Evolutionary conservation across 2,888 invertebrate species (phyloP).

Genomic region (Aethes cnicana): DNA sequence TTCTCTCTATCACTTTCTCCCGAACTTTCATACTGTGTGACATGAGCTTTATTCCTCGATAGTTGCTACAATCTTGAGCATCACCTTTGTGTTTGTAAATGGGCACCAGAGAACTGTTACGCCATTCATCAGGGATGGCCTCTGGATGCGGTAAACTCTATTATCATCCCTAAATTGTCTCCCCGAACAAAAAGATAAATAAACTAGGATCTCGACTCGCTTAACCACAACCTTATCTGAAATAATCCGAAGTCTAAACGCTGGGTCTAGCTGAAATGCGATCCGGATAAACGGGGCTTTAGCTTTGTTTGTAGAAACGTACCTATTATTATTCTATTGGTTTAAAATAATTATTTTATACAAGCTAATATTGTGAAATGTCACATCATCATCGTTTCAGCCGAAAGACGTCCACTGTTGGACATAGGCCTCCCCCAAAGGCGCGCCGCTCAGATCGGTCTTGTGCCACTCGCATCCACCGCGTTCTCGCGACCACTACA

Average conservation of each 20-base stretch:
- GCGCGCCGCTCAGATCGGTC: too few species aligned
- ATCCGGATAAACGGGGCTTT: conserved; percentile 15
- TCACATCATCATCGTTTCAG: too few species aligned
- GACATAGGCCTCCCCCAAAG: too few species aligned
- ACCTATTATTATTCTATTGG: too few species aligned
- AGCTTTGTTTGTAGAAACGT: conserved; percentile 13
- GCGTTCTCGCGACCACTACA: too few species aligned
- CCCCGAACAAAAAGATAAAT: conserved; percentile 31
- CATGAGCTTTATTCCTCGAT: conserved; percentile 9
- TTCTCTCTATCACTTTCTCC: conserved; percentile 1
- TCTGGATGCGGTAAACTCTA: too few species aligned
- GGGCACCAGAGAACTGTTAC: background rate
- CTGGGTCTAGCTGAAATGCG: conserved; percentile 29
- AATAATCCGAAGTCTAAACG: conserved; percentile 32
- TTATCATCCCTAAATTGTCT: conserved; percentile 36
- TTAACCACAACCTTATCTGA: conserved; percentile 33
- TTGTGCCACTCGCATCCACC: too few species aligned
- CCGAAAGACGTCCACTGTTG: too few species aligned
- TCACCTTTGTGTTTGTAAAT: conserved; percentile 21
- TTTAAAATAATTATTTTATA: too few species aligned
- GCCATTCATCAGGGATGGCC: background rate
- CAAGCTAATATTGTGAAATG: too few species aligned
- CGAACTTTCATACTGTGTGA: conserved; percentile 13
- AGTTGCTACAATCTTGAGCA: conserved; percentile 1
- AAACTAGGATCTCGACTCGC: conserved; percentile 30